These are phyloP conservation scores for Cyanocitta stelleri DNA, from an alignment of 2,113 vertebrate genomes.

Conservation along the genomic window DNA sequence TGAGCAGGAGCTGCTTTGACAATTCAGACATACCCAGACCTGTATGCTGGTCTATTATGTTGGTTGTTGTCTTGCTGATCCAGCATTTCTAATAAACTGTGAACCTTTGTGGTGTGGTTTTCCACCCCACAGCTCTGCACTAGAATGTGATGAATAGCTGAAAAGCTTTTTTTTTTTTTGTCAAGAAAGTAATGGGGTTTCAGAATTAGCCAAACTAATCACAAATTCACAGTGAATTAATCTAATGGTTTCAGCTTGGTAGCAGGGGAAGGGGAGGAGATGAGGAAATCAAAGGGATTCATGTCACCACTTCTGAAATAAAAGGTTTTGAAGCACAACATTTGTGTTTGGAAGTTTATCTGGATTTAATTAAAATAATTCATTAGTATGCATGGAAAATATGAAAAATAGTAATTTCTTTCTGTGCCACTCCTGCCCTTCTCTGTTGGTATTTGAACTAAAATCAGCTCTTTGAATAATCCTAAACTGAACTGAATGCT, in stretches of 20 bases:
- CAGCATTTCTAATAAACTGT: neutral
- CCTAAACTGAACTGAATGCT: neutral
- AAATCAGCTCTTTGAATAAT: neutral
- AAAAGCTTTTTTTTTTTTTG: neutral
- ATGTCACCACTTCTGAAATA: neutral
- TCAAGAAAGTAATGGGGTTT: neutral
- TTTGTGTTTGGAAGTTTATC: neutral
- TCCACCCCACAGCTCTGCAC: neutral
- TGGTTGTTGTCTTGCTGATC: neutral
- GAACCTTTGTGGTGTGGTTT: neutral
- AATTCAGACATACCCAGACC: neutral
- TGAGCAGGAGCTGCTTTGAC: neutral
- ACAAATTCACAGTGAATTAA: neutral
- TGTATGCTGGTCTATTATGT: neutral
- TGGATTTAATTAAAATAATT: neutral
- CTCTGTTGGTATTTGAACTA: neutral
- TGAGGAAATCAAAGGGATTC: neutral
- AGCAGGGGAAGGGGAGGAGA: neutral
- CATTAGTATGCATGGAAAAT: neutral
- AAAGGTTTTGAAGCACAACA: neutral
- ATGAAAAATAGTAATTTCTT: neutral
- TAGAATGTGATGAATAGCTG: neutral
- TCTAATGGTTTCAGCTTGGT: neutral
- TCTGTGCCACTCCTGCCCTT: neutral
- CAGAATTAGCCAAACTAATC: neutral